Percentiles rank a stretch among this genome's conserved stretches.
These are phyloP conservation scores for Goniozus legneri DNA, from an alignment of 1,140 invertebrate species.

Conservation along the genomic window DNA sequence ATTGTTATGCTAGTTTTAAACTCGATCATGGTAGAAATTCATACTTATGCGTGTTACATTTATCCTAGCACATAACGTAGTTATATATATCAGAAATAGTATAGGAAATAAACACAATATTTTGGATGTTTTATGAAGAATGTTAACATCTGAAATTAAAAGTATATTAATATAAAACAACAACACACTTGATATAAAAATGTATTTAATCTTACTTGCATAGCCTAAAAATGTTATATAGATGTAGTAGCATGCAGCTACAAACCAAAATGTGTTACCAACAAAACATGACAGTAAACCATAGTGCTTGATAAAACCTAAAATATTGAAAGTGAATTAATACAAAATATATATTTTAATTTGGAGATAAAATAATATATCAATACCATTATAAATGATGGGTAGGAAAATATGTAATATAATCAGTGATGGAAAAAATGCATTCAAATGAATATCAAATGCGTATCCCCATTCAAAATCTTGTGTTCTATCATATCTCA, in stretches of 20 bases:
- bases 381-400: constrained; percentile 82
- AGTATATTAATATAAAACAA: constrained; percentile 9
- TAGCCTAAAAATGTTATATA: constrained; percentile 99
- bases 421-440: constrained; percentile 93
- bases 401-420: constrained; percentile 92
- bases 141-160: constrained; percentile 76
- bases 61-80: constrained; percentile 68
- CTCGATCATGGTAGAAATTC: constrained; percentile 75
- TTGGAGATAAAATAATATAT: constrained; percentile 8
- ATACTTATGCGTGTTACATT: constrained; percentile 74
- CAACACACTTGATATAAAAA: constrained; percentile 6
- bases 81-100: constrained; percentile 75
- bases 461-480: constrained; percentile 99
- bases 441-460: constrained; percentile 98
- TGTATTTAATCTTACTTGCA: constrained; percentile 70
- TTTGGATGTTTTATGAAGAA: constrained; percentile 82
- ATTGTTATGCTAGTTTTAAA: constrained; percentile 37
- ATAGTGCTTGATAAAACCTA: constrained; percentile 73
- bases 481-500: constrained; percentile 66
- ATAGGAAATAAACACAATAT: constrained; percentile 84
- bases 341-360: constrained; percentile 1
- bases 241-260: constrained; percentile 88
- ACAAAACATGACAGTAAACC: constrained; percentile 77
- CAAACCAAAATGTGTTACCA: constrained; percentile 93
- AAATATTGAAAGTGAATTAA: constrained; percentile 36